Percentiles rank a stretch among this genome's conserved stretches.
These are phyloP conservation scores for Anseranas semipalmata DNA, from an alignment of 2,113 vertebrate species.

Conservation along the genomic window DNA sequence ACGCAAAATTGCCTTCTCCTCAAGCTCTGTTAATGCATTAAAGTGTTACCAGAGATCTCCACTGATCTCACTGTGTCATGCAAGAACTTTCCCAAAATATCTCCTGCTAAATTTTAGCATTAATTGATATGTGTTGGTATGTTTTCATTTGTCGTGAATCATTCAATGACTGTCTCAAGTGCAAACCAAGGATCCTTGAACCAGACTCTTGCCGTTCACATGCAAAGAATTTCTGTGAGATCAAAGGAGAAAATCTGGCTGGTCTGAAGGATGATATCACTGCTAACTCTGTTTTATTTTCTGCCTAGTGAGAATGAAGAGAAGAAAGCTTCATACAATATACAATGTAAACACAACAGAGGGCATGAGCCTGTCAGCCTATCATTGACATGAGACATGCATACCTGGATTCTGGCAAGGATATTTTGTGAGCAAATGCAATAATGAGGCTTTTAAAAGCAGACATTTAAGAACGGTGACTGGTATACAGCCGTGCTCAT, in stretches of 20 bases:
- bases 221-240: background rate
- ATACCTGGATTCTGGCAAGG: slow-evolving; percentile 63
- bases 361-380: slow-evolving; percentile 47
- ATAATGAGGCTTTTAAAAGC: slow-evolving; percentile 50
- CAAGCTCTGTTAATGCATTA: background rate
- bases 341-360: slow-evolving; percentile 3
- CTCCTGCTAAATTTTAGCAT: background rate
- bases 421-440: slow-evolving; percentile 60
- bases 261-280: slow-evolving; percentile 10
- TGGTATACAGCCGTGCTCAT: slow-evolving; percentile 54
- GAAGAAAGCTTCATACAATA: slow-evolving; percentile 30
- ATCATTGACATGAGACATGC: slow-evolving; percentile 41
- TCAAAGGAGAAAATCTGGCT: slow-evolving; percentile 14
- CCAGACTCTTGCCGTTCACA: background rate
- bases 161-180: background rate
- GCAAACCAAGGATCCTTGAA: background rate
- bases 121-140: background rate
- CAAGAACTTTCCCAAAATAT: background rate
- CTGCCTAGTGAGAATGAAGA: background rate
- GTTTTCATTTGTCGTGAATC: background rate
- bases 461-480: slow-evolving; percentile 41
- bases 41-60: slow-evolving; percentile 10
- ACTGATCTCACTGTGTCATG: slow-evolving; percentile 1
- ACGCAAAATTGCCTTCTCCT: background rate
- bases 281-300: slow-evolving; percentile 7